Percentiles rank a stretch among this genome's conserved stretches.
Conservation (phyloP, 1,140 invertebrate species). For the Drosophila subobscura region DNA sequence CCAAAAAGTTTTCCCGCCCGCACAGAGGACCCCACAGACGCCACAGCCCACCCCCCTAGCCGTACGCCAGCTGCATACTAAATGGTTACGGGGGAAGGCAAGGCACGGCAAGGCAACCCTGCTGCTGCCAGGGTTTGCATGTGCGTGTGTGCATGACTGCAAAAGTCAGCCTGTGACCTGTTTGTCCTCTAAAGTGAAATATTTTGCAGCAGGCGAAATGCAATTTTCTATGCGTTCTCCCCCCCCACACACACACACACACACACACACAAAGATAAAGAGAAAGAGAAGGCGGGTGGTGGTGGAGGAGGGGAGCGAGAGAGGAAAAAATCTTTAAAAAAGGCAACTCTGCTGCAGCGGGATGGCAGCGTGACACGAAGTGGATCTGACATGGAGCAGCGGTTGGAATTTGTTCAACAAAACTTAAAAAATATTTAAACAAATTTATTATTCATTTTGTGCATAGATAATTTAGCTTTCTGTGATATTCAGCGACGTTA, state of each 20-base stretch:
- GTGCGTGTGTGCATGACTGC: conserved; percentile 45
- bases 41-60: neutral
- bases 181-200: conserved; percentile 83
- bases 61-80: conserved; percentile 74
- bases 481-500: too few relatives aligned
- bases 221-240: conserved; percentile 67
- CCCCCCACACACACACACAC: conserved; percentile 24
- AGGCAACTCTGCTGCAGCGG: too few relatives aligned
- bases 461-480: too few relatives aligned
- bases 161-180: conserved; percentile 82
- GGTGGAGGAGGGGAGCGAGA: neutral
- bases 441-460: too few relatives aligned
- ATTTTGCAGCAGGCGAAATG: conserved; percentile 76
- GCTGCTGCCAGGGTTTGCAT: conserved; percentile 23
- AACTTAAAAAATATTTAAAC: too few relatives aligned
- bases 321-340: conserved; percentile 1
- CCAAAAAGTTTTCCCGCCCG: conserved; percentile 67
- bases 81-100: conserved; percentile 29
- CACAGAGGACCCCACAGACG: neutral
- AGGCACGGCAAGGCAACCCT: neutral
- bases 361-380: too few relatives aligned
- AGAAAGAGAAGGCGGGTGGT: too few relatives aligned
- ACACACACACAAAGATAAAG: conserved; percentile 26
- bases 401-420: too few relatives aligned
- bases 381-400: too few relatives aligned